Percentiles rank a stretch among this genome's conserved stretches.
phyloP scores from a whole-genome alignment of 2,888 invertebrate species.

The Sipha maydis region DNA sequence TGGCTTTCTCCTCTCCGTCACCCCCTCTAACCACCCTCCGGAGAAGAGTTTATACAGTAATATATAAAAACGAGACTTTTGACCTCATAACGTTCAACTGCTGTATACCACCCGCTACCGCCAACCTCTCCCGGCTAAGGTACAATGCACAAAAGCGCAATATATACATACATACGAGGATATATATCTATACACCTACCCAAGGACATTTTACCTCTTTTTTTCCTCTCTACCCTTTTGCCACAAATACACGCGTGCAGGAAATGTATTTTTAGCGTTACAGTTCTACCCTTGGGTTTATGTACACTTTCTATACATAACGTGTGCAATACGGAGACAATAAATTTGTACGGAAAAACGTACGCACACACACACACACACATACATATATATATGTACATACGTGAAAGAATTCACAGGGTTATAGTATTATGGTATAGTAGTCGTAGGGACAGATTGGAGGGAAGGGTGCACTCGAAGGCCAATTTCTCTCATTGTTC shows the following conservation, averaged over 20 bases:
- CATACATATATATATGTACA: neutral
- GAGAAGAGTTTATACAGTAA: neutral
- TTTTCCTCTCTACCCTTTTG: neutral
- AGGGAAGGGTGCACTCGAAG: neutral
- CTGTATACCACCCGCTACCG: neutral
- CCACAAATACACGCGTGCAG: neutral
- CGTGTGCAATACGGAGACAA: slow-evolving; percentile 20
- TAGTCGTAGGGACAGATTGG: neutral
- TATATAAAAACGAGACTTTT: slow-evolving; percentile 9
- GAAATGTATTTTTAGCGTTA: slow-evolving; percentile 15
- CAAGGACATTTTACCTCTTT: slow-evolving; percentile 13
- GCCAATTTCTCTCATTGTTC: slow-evolving; percentile 43
- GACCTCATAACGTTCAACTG: slow-evolving; percentile 4
- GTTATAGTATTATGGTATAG: neutral
- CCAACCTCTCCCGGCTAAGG: neutral
- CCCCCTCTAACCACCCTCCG: neutral
- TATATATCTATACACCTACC: neutral
- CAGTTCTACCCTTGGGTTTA: neutral
- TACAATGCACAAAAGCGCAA: neutral
- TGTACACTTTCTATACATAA: neutral
- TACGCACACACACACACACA: neutral
- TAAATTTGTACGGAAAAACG: slow-evolving; percentile 15
- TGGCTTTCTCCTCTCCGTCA: neutral
- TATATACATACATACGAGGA: neutral
- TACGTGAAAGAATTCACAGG: neutral